Percentiles rank a stretch among this genome's conserved stretches.
These are phyloP conservation scores for Champsocephalus esox DNA, from an alignment of 2,797 vertebrate species.

Conservation along the genomic window DNA sequence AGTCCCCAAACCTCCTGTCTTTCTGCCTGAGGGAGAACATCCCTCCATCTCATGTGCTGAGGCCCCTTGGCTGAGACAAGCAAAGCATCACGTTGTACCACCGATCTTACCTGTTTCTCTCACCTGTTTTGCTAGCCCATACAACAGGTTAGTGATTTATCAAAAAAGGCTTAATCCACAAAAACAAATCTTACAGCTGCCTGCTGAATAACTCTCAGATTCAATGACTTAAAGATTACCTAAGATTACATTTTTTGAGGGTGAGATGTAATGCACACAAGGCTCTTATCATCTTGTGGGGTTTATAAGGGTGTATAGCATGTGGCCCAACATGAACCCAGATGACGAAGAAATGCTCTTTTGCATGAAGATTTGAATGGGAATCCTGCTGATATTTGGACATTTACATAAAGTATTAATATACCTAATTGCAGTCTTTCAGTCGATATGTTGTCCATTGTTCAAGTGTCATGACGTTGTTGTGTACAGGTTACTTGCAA, in stretches of 20 bases:
- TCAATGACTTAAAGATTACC: slow-evolving; percentile 22
- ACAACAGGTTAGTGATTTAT: slow-evolving; percentile 1
- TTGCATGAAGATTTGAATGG: slow-evolving; percentile 3
- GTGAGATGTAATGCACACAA: slow-evolving; percentile 5
- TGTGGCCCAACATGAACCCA: slow-evolving; percentile 11
- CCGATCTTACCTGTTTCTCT: slow-evolving; percentile 16
- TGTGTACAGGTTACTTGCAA: not conserved
- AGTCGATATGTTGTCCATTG: not conserved
- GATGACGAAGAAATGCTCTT: slow-evolving; percentile 5
- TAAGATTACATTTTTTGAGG: slow-evolving; percentile 33
- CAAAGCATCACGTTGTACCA: slow-evolving; percentile 30
- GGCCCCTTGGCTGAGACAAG: slow-evolving; percentile 16
- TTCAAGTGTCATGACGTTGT: not conserved
- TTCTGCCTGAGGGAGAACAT: slow-evolving; percentile 28
- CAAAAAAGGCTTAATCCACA: not conserved
- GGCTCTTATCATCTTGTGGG: not conserved
- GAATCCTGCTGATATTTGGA: not conserved
- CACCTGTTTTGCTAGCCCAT: slow-evolving; percentile 32
- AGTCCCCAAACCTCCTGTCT: slow-evolving; percentile 18
- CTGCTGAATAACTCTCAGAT: slow-evolving; percentile 28
- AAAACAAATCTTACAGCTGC: not conserved
- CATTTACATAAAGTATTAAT: not conserved
- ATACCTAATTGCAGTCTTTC: slow-evolving; percentile 6
- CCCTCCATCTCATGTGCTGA: slow-evolving; percentile 18
- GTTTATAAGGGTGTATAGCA: not conserved